Conservation (phyloP, 2,797 vertebrate genomes). For the Gallinago stenura region DNA sequence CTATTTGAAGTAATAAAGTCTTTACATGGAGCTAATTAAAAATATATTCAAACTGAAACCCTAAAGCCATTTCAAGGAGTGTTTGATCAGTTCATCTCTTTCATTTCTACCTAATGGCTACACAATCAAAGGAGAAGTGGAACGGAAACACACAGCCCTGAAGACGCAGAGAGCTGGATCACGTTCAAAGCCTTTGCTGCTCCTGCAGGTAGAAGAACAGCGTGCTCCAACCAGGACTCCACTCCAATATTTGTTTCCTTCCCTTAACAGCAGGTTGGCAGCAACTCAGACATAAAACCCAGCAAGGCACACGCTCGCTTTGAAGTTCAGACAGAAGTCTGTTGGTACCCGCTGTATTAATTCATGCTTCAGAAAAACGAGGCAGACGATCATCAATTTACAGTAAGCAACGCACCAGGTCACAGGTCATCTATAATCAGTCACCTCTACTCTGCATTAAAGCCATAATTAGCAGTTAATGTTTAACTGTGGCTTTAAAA, state of each 20-base stretch:
- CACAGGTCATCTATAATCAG: background rate
- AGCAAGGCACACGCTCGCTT: background rate
- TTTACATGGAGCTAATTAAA: conserved; percentile 46
- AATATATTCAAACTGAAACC: conserved; percentile 33
- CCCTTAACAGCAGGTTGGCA: conserved; percentile 6
- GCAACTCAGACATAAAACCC: background rate
- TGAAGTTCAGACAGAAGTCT: background rate
- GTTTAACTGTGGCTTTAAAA: background rate
- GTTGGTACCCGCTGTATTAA: background rate
- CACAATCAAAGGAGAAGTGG: conserved; percentile 1
- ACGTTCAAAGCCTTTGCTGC: background rate
- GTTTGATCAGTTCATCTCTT: conserved; percentile 51
- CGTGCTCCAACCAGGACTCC: background rate
- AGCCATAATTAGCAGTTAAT: conserved; percentile 4
- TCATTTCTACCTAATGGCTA: conserved; percentile 34
- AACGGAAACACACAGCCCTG: background rate
- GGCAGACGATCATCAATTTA: background rate
- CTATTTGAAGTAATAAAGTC: conserved; percentile 27
- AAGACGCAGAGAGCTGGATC: background rate
- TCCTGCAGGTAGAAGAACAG: background rate
- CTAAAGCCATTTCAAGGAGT: conserved; percentile 34
- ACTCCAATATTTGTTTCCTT: background rate
- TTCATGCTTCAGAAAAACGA: background rate
- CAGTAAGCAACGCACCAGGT: background rate
- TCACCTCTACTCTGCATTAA: background rate